Base-by-base conservation (phyloP, 2,113 vertebrate genomes). In the Colistium nudipinnis region DNA sequence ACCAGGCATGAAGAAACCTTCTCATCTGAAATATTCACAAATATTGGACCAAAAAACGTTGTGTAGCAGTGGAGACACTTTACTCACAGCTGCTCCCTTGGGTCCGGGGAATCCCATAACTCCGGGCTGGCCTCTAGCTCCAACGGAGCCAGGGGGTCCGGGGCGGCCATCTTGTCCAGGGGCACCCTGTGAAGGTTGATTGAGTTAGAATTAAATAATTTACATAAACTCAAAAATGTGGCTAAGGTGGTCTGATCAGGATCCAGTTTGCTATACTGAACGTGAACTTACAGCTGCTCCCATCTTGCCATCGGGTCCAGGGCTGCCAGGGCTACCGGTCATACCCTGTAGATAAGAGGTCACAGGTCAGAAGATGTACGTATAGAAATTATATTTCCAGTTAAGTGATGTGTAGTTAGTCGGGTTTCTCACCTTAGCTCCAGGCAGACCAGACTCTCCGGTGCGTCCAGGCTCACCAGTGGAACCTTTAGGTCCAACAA, bases 31-130 rank as follows among this genome's bases (percentile, higher is more conserved):
- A 19, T 27, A n/a, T 35, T 31, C 6, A 10, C 7, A 28, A 47
- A 48, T 5, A 55, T 27, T 51, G 2, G 16, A 31, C 31, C 24
- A 28, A 49, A n/a, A 8, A 7, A 41, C 11, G 7, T 6, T 24
- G 4, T 13, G 12, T 2, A 44, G n/a, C 19, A 41, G 22, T 24
- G 66, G 31, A 41, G 22, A 68, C n/a, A 12, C 0, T 1, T 25
- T 49, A 88, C 88, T 95, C 84, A 99, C 98, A 95, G 95, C 95
- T 82, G 96, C 95, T 83, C 98, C 98, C 91, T 99, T 99, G 71
- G 97, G 95, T 87, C 98, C 98, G 0, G 98, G 97, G 94, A 99
- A 99, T 92, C 97, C 98, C 97, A 99, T 99, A 80, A 98, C 96
- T 11, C 98, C 98, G 4, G 97, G 96, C 85, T 98, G 97, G 74